Evolutionary conservation across 2,113 vertebrate species (phyloP).

Genomic region (Ptyas mucosa): DNA sequence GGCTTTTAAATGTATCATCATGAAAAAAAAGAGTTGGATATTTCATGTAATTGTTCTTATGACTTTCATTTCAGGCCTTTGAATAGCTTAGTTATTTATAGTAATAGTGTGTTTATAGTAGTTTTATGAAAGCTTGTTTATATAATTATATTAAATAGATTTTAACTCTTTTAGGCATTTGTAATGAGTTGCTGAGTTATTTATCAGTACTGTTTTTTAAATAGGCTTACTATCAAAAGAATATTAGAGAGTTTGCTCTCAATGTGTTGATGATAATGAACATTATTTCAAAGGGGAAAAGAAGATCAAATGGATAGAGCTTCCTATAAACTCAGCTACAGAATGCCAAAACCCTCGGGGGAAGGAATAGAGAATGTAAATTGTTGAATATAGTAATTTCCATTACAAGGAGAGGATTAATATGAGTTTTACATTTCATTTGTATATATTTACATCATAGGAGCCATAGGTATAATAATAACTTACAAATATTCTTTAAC

Average conservation of each 20-base stretch:
- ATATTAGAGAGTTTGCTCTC: constrained; percentile 85
- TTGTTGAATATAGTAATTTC: not conserved
- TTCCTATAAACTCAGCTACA: constrained; percentile 85
- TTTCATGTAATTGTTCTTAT: not conserved
- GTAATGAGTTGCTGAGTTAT: constrained; percentile 10
- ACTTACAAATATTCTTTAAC: not conserved
- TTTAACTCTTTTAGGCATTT: not conserved
- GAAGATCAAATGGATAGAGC: constrained; percentile 84
- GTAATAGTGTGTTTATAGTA: not conserved
- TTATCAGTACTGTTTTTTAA: constrained; percentile 42
- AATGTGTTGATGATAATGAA: constrained; percentile 90
- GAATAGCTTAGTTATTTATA: not conserved
- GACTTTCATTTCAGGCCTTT: not conserved
- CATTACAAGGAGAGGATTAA: not conserved
- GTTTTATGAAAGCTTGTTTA: not conserved
- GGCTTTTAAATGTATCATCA: not conserved
- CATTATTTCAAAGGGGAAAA: constrained; percentile 90
- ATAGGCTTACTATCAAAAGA: constrained; percentile 89
- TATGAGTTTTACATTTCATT: not conserved
- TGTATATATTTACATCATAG: constrained; percentile 11
- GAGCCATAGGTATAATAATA: not conserved
- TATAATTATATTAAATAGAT: not conserved
- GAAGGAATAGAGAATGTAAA: not conserved
- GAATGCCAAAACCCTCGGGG: constrained; percentile 84
- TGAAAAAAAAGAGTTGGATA: not conserved